Conservation (phyloP, 2,888 invertebrate species). For the Melanotus villosus region DNA sequence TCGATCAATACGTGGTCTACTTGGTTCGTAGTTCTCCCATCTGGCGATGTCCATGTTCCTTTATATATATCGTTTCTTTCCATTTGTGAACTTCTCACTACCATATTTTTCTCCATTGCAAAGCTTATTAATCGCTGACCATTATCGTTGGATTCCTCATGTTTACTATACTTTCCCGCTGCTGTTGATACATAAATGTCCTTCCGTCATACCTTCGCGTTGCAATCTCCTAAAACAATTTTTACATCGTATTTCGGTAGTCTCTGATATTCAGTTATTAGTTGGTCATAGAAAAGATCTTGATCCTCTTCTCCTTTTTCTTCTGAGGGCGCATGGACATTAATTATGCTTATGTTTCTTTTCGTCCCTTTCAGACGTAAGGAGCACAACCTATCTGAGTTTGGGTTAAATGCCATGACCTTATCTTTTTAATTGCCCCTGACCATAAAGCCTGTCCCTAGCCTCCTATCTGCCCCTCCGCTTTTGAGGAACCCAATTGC, state of each 20-base stretch:
- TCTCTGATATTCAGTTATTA: conserved; percentile 2
- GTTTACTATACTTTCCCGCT: neutral
- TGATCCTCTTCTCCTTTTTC: neutral
- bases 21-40: neutral
- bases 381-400: neutral
- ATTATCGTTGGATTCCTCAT: neutral
- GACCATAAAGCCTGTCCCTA: conserved; percentile 1
- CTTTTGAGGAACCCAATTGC: conserved; percentile 1
- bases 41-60: neutral
- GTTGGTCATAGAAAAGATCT: neutral
- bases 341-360: neutral
- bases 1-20: neutral
- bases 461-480: neutral
- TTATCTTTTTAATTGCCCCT: neutral
- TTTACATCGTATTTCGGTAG: neutral
- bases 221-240: neutral
- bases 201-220: neutral
- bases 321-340: neutral
- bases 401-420: neutral
- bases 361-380: neutral
- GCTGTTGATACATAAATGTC: neutral
- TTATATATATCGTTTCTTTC: conserved; percentile 1
- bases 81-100: neutral
- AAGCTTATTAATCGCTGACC: neutral
- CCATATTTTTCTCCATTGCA: conserved; percentile 1